A percentile compares a stretch with the other conserved stretches of the same genome.
These are phyloP conservation scores for Oeneis ivallda DNA, from an alignment of 2,888 invertebrate genomes.

Conservation along the genomic window DNA sequence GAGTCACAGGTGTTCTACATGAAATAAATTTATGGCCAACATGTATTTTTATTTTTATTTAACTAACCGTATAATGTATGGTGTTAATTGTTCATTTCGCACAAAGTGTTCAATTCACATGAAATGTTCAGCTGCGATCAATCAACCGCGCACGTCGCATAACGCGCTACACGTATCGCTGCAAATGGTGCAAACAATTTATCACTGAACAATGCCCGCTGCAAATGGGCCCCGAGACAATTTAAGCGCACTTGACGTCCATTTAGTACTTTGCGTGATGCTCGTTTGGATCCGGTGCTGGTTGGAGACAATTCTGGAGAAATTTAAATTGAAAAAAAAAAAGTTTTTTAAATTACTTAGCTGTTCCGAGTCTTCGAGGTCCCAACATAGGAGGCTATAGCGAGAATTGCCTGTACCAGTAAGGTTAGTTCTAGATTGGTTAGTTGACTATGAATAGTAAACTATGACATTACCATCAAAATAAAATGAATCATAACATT, in stretches of 20 bases:
- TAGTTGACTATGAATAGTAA: no score
- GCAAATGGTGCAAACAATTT: constrained; percentile 42
- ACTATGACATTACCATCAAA: no score
- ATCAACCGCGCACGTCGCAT: constrained; percentile 33
- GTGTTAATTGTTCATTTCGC: no score
- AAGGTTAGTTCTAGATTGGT: no score
- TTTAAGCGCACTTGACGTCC: constrained; percentile 39
- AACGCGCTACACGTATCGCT: constrained; percentile 29
- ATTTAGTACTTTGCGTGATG: constrained; percentile 35
- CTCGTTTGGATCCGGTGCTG: constrained; percentile 9
- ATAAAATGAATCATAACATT: no score
- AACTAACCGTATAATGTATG: no score
- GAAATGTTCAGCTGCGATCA: constrained; percentile 25
- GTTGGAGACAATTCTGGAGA: not conserved
- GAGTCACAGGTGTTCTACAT: no score
- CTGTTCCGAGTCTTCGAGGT: no score
- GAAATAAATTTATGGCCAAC: no score
- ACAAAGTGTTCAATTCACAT: constrained; percentile 4
- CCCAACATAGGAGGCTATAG: no score
- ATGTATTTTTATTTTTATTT: no score
- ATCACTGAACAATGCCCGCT: constrained; percentile 39
- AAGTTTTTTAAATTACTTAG: no score
- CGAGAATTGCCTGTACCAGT: not conserved
- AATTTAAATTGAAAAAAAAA: constrained; percentile 8
- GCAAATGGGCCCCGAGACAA: constrained; percentile 44